A percentile compares a stretch with the other conserved stretches of the same genome.
phyloP scores from a whole-genome alignment of 2,888 invertebrate species.

The Drosophila phalerata region DNA sequence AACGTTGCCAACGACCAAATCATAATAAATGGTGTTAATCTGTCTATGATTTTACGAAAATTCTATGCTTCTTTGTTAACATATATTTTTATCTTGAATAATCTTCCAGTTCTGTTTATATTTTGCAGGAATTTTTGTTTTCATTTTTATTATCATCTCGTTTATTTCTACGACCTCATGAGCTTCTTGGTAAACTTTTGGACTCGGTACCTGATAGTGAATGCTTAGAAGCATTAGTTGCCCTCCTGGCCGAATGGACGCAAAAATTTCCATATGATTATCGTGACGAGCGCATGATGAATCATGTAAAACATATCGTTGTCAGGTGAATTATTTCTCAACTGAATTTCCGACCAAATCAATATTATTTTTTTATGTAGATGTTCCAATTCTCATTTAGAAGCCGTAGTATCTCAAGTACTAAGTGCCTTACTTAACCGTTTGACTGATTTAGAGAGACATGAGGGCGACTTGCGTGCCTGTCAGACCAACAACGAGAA shows the following conservation, averaged over 20 bases:
- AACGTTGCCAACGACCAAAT: constrained; percentile 49
- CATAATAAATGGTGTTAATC: neutral
- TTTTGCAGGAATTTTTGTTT: constrained; percentile 84
- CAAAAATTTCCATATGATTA: constrained; percentile 85
- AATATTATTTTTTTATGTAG: constrained; percentile 41
- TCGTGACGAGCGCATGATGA: constrained; percentile 85
- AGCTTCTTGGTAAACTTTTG: constrained; percentile 84
- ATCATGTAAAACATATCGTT: constrained; percentile 86
- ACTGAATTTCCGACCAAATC: neutral
- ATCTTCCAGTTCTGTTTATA: neutral
- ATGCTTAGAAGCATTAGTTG: constrained; percentile 84
- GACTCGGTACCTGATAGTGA: constrained; percentile 85
- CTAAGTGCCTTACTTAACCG: constrained; percentile 86
- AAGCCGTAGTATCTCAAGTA: constrained; percentile 85
- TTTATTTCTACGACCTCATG: constrained; percentile 85
- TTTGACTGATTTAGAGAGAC: constrained; percentile 86
- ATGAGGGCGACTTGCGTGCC: constrained; percentile 85
- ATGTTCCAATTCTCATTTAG: constrained; percentile 85
- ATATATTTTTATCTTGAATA: neutral
- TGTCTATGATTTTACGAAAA: neutral
- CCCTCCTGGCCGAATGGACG: constrained; percentile 84
- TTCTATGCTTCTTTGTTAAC: neutral
- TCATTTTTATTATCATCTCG: constrained; percentile 85
- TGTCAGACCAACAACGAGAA: constrained; percentile 84
- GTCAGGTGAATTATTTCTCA: constrained; percentile 77